Evolutionary conservation across 1,140 invertebrate genomes (phyloP).

Genomic region (Zaprionus nigranus): DNA sequence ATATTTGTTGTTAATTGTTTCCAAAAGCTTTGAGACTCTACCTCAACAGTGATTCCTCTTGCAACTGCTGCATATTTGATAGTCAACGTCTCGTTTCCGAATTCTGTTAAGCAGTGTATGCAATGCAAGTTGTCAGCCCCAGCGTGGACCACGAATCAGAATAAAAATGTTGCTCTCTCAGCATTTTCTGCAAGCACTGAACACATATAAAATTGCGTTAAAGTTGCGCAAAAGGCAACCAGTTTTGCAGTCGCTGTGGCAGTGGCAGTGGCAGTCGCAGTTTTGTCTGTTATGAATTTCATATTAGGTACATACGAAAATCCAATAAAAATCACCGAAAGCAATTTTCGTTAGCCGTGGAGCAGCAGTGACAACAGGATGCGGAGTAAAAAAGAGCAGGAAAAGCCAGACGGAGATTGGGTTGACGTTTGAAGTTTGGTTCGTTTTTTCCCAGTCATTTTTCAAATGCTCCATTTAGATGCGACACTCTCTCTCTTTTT

Average conservation of each 20-base stretch:
- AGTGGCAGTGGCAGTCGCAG: slow-evolving; percentile 50
- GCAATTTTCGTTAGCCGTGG: slow-evolving; percentile 64
- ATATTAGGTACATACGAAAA: slow-evolving; percentile 74
- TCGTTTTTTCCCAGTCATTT: slow-evolving; percentile 13
- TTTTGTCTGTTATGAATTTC: slow-evolving; percentile 76
- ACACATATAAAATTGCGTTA: slow-evolving; percentile 60
- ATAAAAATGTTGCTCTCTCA: slow-evolving; percentile 68
- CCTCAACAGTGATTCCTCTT: neutral
- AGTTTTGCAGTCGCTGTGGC: slow-evolving; percentile 40
- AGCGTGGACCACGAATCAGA: slow-evolving; percentile 61
- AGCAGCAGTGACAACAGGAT: slow-evolving; percentile 14
- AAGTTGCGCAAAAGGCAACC: slow-evolving; percentile 33
- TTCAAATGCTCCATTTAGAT: slow-evolving; percentile 39
- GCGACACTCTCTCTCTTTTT: slow-evolving; percentile 12
- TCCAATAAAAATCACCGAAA: slow-evolving; percentile 82
- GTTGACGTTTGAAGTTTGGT: slow-evolving; percentile 25
- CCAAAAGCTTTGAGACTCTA: neutral
- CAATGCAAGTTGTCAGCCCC: slow-evolving; percentile 22
- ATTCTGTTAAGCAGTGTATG: slow-evolving; percentile 22
- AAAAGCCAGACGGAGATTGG: slow-evolving; percentile 39
- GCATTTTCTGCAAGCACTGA: slow-evolving; percentile 16
- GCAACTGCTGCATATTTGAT: slow-evolving; percentile 14
- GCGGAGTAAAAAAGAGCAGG: slow-evolving; percentile 15
- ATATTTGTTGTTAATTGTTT: neutral
- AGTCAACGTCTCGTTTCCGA: neutral